Percentiles rank a stretch among this genome's conserved stretches.
These are phyloP conservation scores for Neolamprologus sp. DNA, from an alignment of 2,113 vertebrate species.

Conservation along the genomic window DNA sequence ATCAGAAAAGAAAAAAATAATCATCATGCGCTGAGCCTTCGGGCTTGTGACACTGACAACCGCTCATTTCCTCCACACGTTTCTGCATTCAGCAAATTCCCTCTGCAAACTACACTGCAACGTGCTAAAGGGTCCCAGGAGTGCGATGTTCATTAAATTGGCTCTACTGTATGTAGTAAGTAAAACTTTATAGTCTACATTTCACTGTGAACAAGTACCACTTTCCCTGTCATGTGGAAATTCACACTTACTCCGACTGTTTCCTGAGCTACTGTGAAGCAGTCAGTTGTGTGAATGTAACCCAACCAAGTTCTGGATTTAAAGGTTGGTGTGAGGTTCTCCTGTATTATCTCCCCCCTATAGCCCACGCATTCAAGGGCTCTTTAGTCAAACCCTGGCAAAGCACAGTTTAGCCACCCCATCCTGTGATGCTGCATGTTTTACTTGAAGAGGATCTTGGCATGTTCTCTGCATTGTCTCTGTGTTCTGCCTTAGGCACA, in stretches of 20 bases:
- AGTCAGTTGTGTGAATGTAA: not conserved
- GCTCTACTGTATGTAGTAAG: not conserved
- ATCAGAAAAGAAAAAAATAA: not conserved
- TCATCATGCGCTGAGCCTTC: not conserved
- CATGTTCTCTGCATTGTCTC: not conserved
- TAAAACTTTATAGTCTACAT: not conserved
- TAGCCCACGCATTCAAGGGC: not conserved
- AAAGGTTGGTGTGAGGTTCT: not conserved
- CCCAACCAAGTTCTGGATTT: not conserved
- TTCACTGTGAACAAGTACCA: not conserved
- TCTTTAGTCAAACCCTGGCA: not conserved
- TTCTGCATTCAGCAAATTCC: not conserved
- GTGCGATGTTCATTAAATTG: not conserved
- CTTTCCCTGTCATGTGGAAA: not conserved
- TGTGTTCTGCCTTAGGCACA: not conserved
- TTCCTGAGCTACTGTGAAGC: not conserved
- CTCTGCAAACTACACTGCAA: not conserved
- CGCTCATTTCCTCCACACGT: not conserved
- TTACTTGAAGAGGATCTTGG: not conserved
- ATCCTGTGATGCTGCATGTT: not conserved
- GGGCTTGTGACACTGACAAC: not conserved
- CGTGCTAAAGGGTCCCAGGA: not conserved
- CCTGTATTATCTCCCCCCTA: not conserved
- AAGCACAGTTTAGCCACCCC: not conserved
- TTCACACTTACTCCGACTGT: not conserved